Evolutionary conservation across 2,797 vertebrate genomes (phyloP).

Genomic region (Pampus argenteus): DNA sequence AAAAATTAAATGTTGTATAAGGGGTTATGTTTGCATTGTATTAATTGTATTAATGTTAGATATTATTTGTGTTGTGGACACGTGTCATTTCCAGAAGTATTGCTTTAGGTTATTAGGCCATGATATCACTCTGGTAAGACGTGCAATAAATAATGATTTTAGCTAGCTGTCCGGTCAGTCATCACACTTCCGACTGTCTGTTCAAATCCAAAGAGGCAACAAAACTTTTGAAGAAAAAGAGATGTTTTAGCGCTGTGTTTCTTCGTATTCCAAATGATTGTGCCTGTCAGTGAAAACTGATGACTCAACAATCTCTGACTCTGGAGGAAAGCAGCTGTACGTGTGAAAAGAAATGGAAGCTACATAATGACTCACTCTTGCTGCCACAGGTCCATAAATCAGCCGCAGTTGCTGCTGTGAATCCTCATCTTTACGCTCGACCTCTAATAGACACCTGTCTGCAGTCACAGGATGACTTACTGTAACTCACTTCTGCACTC

Average conservation of each 20-base stretch:
- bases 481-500: conserved; percentile 45
- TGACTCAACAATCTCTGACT: conserved; percentile 29
- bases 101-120: background rate
- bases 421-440: conserved; percentile 28
- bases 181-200: background rate
- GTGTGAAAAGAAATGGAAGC: conserved; percentile 56
- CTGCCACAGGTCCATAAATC: conserved; percentile 58
- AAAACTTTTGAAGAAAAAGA: conserved; percentile 7
- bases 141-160: background rate
- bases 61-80: no score
- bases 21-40: no score
- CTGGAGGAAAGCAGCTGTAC: conserved; percentile 26
- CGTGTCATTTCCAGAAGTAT: no score
- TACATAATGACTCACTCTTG: conserved; percentile 53
- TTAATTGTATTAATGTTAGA: no score
- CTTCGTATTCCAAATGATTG: conserved; percentile 33
- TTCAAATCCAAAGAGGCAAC: background rate
- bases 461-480: conserved; percentile 50
- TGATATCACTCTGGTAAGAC: background rate
- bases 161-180: background rate
- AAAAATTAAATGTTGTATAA: no score
- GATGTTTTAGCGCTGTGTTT: conserved; percentile 8
- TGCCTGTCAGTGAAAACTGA: conserved; percentile 39
- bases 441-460: conserved; percentile 60
- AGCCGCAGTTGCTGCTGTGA: conserved; percentile 44